Percentiles rank a stretch among this genome's conserved stretches.
Conservation (phyloP, 1,140 invertebrate species). For the Panulirus ornatus region DNA sequence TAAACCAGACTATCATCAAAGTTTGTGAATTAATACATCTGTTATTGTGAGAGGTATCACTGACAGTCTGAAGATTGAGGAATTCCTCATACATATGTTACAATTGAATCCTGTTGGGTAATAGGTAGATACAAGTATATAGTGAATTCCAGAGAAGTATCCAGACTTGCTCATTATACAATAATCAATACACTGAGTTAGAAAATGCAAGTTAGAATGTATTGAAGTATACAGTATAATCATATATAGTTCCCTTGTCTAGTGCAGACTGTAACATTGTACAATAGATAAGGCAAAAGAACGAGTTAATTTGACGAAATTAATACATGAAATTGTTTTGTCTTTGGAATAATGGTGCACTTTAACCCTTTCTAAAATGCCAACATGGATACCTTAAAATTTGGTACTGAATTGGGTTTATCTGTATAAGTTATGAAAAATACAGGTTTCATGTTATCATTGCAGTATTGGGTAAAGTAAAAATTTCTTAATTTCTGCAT, state of each 20-base stretch:
- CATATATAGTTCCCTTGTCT: background rate
- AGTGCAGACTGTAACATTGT: background rate
- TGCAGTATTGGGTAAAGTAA: background rate
- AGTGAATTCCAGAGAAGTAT: background rate
- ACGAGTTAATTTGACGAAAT: background rate
- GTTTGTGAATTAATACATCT: background rate
- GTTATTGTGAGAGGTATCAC: background rate
- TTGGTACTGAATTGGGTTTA: background rate
- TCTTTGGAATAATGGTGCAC: background rate
- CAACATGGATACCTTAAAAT: background rate
- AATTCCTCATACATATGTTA: background rate
- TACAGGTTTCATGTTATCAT: slow-evolving; percentile 2
- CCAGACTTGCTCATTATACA: background rate
- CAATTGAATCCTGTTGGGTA: no score
- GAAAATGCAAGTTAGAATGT: background rate
- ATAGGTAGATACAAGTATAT: no score
- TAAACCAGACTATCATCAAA: background rate
- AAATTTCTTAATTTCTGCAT: background rate
- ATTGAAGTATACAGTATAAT: background rate
- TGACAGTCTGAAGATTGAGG: background rate
- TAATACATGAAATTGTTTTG: background rate
- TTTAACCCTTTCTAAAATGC: background rate
- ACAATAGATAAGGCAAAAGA: background rate
- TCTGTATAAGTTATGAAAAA: background rate
- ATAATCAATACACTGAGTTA: background rate